Base-by-base conservation (phyloP, 2,113 vertebrate genomes). In the Triplophysa dalaica region DNA sequence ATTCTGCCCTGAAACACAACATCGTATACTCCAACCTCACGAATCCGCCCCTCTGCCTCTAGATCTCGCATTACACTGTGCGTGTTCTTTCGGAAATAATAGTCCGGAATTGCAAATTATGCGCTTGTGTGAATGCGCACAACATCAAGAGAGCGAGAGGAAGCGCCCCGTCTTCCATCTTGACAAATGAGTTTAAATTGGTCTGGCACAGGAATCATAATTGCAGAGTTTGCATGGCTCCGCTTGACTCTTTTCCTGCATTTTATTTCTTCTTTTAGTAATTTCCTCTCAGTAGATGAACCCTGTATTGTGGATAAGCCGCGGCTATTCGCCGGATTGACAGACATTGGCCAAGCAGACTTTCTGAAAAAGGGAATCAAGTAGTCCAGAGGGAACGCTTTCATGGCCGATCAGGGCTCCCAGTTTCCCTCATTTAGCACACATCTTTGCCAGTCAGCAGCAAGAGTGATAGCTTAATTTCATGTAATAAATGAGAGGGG, bases 381-480 rank as follows among this genome's bases (percentile, higher is more conserved):
- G 77, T 48, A 70, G 60, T 75, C 19, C 80, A 68, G 48, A 82
- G 80, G 80, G 26, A 67, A 77, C 50, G 45, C 54, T 78, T 85
- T 84, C 61, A 72, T 76, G 61, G 77, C 52, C 73, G 77, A 83
- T 86, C 67, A 48, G 75, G 77, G 62, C 38, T 64, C 50, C 56
- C 50, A 75, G 85, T 83, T 83, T 65, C 58, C 63, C 64, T 75
- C 70, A 85, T 78, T 90, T 89, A 88, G 85, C 70, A 64, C 38
- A 68, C 17, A 54, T 14, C 41, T 68, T 38, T 73, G 54, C 76
- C 72, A 82, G 64, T 67, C 45, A 7, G 75, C 66, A 66, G 43
- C 69, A 19, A 68, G 79, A 88, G 75, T 86, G 87, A 89, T 85
- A 88, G 85, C 84, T 89, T 86, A 65, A 89, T 89, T 83, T 87